Evolutionary conservation across 2,797 vertebrate species (phyloP).

Genomic region (Microtus obscurus): DNA sequence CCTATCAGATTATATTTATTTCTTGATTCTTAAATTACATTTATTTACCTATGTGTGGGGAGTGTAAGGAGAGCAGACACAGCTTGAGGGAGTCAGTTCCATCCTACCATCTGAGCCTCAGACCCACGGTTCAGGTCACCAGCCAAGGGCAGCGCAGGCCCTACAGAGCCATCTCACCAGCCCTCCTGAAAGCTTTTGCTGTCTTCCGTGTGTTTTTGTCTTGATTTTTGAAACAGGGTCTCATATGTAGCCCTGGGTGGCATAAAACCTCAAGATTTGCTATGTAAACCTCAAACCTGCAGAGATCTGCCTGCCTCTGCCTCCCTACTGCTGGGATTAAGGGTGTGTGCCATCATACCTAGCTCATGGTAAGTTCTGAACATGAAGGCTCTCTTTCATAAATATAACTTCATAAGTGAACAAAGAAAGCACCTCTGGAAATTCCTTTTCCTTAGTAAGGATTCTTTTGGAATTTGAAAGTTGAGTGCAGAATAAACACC

Average conservation of each 20-base stretch:
- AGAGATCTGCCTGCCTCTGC: not conserved
- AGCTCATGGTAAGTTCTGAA: not conserved
- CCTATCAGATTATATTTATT: not conserved
- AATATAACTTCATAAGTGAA: constrained; percentile 41
- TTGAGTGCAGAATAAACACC: constrained; percentile 36
- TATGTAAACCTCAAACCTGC: not conserved
- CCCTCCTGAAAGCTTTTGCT: not conserved
- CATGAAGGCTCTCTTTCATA: not conserved
- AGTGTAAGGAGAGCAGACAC: not conserved
- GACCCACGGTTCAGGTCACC: too few relatives aligned
- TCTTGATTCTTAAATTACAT: not conserved
- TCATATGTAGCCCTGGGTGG: not conserved
- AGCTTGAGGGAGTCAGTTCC: not conserved
- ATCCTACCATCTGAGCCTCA: not conserved
- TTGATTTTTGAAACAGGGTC: not conserved
- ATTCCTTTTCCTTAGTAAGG: constrained; percentile 24
- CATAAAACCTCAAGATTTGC: not conserved
- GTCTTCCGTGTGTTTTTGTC: not conserved
- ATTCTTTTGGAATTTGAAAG: constrained; percentile 24
- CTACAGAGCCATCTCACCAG: not conserved
- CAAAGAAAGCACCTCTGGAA: constrained; percentile 41
- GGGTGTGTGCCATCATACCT: too few relatives aligned
- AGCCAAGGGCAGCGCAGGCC: not conserved
- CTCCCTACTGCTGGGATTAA: not conserved
- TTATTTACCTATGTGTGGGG: not conserved